Conservation (phyloP, 2,113 vertebrate genomes). For the Chrysochloris asiatica region DNA sequence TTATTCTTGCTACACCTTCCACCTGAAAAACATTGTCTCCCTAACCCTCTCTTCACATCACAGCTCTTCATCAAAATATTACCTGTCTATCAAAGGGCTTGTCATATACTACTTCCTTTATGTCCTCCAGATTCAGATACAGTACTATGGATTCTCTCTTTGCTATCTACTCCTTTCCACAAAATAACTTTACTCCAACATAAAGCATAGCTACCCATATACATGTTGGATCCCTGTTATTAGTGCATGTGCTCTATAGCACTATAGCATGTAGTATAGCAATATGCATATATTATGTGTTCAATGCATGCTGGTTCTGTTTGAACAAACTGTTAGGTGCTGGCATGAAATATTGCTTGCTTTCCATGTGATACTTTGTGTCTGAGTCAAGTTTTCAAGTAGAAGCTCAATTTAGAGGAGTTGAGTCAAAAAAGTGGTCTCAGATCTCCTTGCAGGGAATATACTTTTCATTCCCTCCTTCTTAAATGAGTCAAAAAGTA, state of each 20-base stretch:
- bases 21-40: not conserved
- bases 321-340: slow-evolving; percentile 2
- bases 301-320: not conserved
- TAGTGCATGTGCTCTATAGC: not conserved
- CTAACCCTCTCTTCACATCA: not conserved
- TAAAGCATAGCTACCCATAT: not conserved
- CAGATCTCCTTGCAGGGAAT: not conserved
- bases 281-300: not conserved
- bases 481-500: not conserved
- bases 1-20: not conserved
- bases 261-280: not conserved
- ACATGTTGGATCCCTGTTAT: not conserved
- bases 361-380: not conserved
- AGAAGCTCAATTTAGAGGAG: slow-evolving; percentile 4
- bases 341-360: not conserved
- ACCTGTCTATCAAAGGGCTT: not conserved
- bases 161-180: not conserved
- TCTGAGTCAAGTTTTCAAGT: not conserved
- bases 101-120: not conserved
- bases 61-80: not conserved
- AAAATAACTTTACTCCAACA: not conserved
- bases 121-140: not conserved
- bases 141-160: not conserved
- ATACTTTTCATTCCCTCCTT: not conserved
- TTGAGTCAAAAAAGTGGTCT: not conserved